Conservation (phyloP, 2,113 vertebrate genomes). For the Morone chrysops region DNA sequence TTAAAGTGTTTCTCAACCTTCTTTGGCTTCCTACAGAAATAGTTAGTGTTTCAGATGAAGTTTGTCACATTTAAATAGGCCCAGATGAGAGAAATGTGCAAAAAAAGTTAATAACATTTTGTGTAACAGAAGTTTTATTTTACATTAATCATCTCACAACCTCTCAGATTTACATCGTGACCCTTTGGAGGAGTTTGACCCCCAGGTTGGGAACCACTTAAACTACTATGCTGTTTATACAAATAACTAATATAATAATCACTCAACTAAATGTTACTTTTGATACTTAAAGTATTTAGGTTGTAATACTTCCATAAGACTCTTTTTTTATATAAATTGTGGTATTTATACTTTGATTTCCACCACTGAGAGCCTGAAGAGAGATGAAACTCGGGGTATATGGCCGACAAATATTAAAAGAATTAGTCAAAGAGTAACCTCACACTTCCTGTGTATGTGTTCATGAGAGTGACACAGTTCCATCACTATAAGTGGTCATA, state of each 20-base stretch:
- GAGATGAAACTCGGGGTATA: background rate
- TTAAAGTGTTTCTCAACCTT: too few species aligned
- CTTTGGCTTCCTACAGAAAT: too few species aligned
- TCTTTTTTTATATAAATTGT: background rate
- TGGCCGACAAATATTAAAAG: background rate
- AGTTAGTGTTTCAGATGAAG: too few species aligned
- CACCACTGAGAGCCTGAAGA: background rate
- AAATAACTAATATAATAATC: background rate
- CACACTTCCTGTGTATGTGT: background rate
- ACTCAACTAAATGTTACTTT: background rate
- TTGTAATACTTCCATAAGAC: too few species aligned
- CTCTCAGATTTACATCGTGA: constrained; percentile 12
- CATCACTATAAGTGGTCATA: background rate
- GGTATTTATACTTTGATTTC: background rate
- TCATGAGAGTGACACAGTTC: too few species aligned
- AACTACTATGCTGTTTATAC: background rate
- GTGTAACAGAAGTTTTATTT: background rate
- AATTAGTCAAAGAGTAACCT: background rate
- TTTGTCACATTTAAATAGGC: background rate
- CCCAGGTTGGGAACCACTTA: background rate
- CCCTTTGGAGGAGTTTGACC: background rate
- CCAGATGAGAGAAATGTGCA: background rate
- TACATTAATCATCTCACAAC: background rate
- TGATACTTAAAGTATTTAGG: background rate
- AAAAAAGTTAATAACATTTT: background rate